These are phyloP conservation scores for Danio tinwini DNA, from an alignment of 2,797 vertebrate species.

Conservation along the genomic window DNA sequence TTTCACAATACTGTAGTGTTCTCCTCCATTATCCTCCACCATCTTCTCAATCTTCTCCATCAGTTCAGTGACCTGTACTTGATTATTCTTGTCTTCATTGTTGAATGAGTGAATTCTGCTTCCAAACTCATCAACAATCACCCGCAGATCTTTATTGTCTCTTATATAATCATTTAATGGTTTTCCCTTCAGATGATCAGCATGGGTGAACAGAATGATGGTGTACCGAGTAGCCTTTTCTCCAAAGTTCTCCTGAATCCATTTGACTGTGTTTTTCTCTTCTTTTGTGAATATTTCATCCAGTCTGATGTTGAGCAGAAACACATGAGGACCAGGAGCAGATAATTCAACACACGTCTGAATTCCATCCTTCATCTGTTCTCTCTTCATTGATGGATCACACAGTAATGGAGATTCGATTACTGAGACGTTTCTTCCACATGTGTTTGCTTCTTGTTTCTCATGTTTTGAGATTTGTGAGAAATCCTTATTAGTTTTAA, in stretches of 20 bases:
- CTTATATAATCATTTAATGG: neutral
- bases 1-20: constrained; percentile 20
- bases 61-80: constrained; percentile 34
- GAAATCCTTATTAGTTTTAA: neutral
- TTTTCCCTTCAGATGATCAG: constrained; percentile 2
- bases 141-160: neutral
- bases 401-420: constrained; percentile 33
- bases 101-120: constrained; percentile 30
- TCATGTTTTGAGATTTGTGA: too few species aligned
- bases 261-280: constrained; percentile 27
- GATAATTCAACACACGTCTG: constrained; percentile 21
- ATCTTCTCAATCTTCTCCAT: constrained; percentile 35
- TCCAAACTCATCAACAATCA: neutral
- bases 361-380: neutral
- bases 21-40: constrained; percentile 8
- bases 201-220: constrained; percentile 45
- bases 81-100: neutral
- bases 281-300: neutral
- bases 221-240: constrained; percentile 11
- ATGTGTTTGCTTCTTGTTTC: neutral
- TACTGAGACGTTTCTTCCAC: constrained; percentile 21
- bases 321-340: constrained; percentile 35
- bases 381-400: neutral
- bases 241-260: constrained; percentile 51
- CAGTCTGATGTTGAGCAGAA: constrained; percentile 46